Evolutionary conservation across 2,888 invertebrate genomes (phyloP).

Genomic region (Cataglyphis livida): DNA sequence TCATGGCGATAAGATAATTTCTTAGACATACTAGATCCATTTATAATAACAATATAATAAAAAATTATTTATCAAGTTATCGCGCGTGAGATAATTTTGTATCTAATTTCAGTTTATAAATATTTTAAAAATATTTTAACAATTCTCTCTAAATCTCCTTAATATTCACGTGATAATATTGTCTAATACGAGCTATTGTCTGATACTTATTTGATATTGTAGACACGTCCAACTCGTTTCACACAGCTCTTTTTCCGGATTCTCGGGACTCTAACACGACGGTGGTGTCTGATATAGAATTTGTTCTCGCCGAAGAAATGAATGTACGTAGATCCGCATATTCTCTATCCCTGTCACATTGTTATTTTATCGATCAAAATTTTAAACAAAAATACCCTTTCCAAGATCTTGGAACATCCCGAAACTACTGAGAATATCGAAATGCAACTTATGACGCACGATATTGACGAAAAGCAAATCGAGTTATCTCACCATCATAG

Average conservation of each 20-base stretch:
- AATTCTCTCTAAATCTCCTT: not conserved
- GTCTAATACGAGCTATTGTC: not conserved
- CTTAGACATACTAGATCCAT: not conserved
- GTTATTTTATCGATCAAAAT: not conserved
- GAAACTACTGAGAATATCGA: constrained; percentile 8
- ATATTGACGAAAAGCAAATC: constrained; percentile 8
- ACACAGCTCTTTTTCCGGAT: constrained; percentile 53
- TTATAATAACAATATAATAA: not conserved
- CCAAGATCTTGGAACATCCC: constrained; percentile 21
- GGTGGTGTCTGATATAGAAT: constrained; percentile 66
- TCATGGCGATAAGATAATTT: not conserved
- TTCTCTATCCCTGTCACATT: constrained; percentile 3
- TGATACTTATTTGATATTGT: constrained; percentile 28
- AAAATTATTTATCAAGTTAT: constrained; percentile 6
- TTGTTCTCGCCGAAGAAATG: constrained; percentile 52
- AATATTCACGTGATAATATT: constrained; percentile 18
- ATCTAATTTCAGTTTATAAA: not conserved
- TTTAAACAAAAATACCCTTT: not conserved
- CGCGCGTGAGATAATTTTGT: not conserved
- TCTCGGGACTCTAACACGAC: constrained; percentile 69
- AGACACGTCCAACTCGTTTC: constrained; percentile 72
- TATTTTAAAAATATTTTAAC: not conserved
- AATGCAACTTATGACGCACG: constrained; percentile 49
- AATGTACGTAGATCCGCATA: constrained; percentile 50
- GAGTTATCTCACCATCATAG: constrained; percentile 22